These are phyloP conservation scores for Picus viridis DNA, from an alignment of 2,797 vertebrate species.

Conservation along the genomic window DNA sequence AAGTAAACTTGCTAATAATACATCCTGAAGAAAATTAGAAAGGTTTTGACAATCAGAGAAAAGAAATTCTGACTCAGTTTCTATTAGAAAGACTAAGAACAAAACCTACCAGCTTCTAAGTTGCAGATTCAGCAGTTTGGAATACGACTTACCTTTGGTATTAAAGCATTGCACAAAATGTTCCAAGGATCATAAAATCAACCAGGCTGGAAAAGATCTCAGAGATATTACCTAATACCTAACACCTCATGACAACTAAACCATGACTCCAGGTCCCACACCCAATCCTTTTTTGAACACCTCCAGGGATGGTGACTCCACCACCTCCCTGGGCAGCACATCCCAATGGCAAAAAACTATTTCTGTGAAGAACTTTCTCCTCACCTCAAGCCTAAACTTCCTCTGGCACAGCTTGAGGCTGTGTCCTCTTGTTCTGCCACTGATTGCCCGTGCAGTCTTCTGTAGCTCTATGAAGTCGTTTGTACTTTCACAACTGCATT, in stretches of 20 bases:
- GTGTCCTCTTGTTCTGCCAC: no score
- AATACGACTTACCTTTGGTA: neutral
- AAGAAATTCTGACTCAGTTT: neutral
- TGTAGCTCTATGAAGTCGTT: neutral
- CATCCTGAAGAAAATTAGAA: neutral
- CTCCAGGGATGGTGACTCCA: no score
- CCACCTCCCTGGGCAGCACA: no score
- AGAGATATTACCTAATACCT: no score
- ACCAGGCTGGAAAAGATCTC: no score
- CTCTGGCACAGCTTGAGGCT: no score
- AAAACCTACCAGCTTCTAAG: neutral
- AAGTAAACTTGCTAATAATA: neutral
- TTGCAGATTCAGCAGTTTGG: neutral
- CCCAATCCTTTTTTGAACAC: no score
- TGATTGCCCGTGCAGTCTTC: neutral
- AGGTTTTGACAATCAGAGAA: neutral
- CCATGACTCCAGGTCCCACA: no score
- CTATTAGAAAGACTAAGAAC: neutral
- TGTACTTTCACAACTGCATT: neutral
- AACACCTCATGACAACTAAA: no score
- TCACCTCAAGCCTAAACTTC: no score
- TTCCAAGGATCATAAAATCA: neutral
- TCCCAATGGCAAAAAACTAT: no score
- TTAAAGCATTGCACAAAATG: neutral
- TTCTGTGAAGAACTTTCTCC: no score